phyloP scores from a whole-genome alignment of 2,113 vertebrate genomes.

The Origma solitaria region DNA sequence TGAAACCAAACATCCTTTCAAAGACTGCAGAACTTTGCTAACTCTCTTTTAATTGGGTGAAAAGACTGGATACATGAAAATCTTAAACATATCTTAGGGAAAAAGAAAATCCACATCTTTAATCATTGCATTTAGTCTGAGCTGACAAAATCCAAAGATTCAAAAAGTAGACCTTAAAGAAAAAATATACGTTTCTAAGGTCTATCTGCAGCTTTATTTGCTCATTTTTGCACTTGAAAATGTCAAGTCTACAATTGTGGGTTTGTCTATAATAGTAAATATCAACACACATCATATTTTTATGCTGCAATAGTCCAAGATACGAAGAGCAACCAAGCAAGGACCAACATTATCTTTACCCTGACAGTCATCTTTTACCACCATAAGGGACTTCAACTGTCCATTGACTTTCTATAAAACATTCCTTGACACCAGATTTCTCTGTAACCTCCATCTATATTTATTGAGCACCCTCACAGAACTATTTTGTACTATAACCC shows the following conservation, averaged over 20 bases:
- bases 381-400: neutral
- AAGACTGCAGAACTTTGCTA: neutral
- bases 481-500: neutral
- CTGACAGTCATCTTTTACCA: neutral
- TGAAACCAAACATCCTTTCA: neutral
- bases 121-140: neutral
- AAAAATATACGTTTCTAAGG: neutral
- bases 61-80: neutral
- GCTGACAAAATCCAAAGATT: neutral
- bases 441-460: neutral
- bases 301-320: neutral
- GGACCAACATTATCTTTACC: neutral
- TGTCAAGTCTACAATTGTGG: neutral
- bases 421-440: neutral
- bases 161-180: neutral
- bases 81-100: neutral
- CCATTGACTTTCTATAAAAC: neutral
- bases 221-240: neutral
- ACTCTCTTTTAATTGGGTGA: neutral
- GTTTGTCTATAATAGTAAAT: neutral
- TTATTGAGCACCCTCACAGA: neutral
- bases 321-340: neutral
- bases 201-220: neutral
- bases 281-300: neutral
- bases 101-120: neutral